Conservation (phyloP, 2,797 vertebrate species). For the Carcharodon carcharias region DNA sequence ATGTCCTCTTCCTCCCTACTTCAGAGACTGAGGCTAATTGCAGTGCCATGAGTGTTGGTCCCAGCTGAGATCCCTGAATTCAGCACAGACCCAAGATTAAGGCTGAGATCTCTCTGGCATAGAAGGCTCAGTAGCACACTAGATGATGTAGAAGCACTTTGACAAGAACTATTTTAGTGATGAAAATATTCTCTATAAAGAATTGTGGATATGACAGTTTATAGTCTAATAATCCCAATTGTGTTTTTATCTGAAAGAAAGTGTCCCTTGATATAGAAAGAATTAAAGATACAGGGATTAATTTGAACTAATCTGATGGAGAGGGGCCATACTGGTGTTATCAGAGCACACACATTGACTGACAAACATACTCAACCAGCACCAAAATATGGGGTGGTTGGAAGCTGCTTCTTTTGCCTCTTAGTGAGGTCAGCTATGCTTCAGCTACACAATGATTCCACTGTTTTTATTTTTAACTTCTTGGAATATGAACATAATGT, state of each 20-base stretch:
- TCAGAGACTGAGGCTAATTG: not conserved
- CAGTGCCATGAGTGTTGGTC: not conserved
- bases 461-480: not conserved
- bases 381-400: no score
- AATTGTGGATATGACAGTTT: not conserved
- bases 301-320: not conserved
- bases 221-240: not conserved
- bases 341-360: not conserved
- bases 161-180: conserved; percentile 23
- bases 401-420: not conserved
- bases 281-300: not conserved
- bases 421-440: not conserved
- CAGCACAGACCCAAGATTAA: not conserved
- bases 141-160: not conserved
- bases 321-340: no score
- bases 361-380: not conserved
- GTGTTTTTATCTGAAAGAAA: not conserved
- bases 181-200: not conserved
- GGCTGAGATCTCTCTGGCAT: not conserved
- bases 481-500: not conserved
- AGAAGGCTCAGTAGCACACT: not conserved
- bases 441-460: not conserved
- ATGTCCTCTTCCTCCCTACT: no score
- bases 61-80: not conserved
- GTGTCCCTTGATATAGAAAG: not conserved